Conservation (phyloP, 1,140 invertebrate genomes). For the Trichoplusia ni region DNA sequence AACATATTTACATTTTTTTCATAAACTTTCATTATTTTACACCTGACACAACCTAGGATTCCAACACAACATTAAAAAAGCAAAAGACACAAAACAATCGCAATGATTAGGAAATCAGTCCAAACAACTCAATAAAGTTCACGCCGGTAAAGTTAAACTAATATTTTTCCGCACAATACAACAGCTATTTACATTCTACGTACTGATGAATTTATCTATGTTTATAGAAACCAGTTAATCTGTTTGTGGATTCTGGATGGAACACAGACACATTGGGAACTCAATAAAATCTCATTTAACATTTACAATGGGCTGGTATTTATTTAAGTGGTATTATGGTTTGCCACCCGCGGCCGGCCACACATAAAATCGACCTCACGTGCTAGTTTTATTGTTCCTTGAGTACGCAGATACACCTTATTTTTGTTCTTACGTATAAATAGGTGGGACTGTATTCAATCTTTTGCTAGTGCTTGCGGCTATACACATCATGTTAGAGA, state of each 20-base stretch:
- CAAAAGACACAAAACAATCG: too few relatives aligned
- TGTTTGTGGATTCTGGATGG: conserved; percentile 39
- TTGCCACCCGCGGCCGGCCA: conserved; percentile 50
- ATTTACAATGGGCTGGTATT: conserved; percentile 54
- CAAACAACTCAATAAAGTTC: conserved; percentile 14
- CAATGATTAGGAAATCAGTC: conserved; percentile 3
- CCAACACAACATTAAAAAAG: too few relatives aligned
- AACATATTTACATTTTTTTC: too few relatives aligned
- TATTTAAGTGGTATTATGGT: conserved; percentile 65
- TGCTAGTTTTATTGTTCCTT: conserved; percentile 40
- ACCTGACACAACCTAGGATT: too few relatives aligned
- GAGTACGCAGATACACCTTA: conserved; percentile 35
- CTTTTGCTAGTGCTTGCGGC: not conserved
- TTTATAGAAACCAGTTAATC: conserved; percentile 46
- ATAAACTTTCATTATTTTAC: too few relatives aligned
- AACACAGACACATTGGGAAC: conserved; percentile 50
- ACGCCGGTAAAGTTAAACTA: not conserved
- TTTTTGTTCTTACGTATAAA: not conserved
- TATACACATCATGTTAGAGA: not conserved
- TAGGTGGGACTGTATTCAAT: not conserved
- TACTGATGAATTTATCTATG: conserved; percentile 66
- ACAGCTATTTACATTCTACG: conserved; percentile 8
- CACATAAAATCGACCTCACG: conserved; percentile 60
- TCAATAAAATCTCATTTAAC: conserved; percentile 61
- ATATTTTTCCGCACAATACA: conserved; percentile 4